Conservation (phyloP, 2,113 vertebrate genomes). For the Oxyura jamaicensis region DNA sequence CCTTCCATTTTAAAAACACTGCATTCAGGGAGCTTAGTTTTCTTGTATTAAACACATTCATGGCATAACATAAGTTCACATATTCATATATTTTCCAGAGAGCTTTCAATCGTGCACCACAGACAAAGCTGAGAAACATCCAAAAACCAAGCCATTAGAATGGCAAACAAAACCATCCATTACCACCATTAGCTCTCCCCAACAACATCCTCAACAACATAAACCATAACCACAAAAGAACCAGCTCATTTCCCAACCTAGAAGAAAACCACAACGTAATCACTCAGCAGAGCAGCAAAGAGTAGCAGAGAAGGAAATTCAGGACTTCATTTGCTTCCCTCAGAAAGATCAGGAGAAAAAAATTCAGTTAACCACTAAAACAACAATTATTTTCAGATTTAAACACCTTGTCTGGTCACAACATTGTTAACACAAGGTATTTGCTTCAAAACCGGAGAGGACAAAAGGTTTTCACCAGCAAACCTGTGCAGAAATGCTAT, state of each 20-base stretch:
- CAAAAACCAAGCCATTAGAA: conserved; percentile 2
- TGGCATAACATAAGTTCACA: not conserved
- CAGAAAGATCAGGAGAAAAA: conserved; percentile 6
- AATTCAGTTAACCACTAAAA: conserved; percentile 5
- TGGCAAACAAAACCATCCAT: conserved; percentile 8
- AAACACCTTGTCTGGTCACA: not conserved
- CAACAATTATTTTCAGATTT: not conserved
- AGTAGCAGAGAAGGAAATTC: conserved; percentile 23
- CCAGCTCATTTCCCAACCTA: conserved; percentile 25
- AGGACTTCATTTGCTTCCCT: not conserved
- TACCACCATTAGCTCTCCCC: not conserved
- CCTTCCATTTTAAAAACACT: not conserved
- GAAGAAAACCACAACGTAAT: not conserved
- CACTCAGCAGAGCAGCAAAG: conserved; percentile 20
- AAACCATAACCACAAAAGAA: conserved; percentile 30
- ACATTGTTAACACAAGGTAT: not conserved
- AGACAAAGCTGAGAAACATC: conserved; percentile 23
- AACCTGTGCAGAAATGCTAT: not conserved
- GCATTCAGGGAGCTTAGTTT: conserved; percentile 4
- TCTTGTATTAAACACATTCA: conserved; percentile 6
- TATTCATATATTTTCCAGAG: not conserved
- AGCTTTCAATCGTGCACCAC: conserved; percentile 15
- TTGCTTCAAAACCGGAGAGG: conserved; percentile 6
- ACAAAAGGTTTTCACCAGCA: conserved; percentile 33
- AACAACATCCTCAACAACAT: conserved; percentile 31